Base-by-base conservation (phyloP, 1,140 invertebrate genomes). In the Drosophila obscura region DNA sequence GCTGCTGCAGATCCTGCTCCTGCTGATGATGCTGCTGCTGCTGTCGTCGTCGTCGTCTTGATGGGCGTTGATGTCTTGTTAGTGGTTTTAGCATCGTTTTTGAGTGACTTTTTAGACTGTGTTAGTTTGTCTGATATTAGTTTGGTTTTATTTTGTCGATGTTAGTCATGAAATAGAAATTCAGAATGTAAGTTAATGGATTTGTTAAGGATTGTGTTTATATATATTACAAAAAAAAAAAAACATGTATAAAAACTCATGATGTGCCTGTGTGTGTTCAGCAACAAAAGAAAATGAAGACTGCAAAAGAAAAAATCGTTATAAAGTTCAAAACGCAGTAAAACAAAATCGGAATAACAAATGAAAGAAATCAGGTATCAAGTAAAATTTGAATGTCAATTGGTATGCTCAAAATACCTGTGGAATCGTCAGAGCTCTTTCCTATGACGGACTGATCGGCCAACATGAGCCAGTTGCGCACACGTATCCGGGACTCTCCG, bases 391-490 rank as follows among this genome's bases (percentile, higher is more conserved):
- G 0, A 46, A 51, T 43, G 45, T 39, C 35, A 39, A 39, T 19
- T 22, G 35, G 5, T 45, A 22, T 57, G 31, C 24, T 28, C 6
- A 28, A 78, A 89, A 80, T 88, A 88, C 84, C 84, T 89, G 85
- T 48, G 31, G 77, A 15, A 5, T 72, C 78, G 22, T 89, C 72
- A 13, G 67, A 51, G 24, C 56, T 68, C 45, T 85, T 90, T n/a
- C 56, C 77, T 8, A 91, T 84, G 22, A 91, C 80, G 39, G 90
- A 90, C 50, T 91, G 89, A 79, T 91, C 90, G 5, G 90, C 88
- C 69, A 91, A 46, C 90, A 91, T 91, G 11, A 91, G 59, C 90
- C 90, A 91, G 44, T 91, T 91, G 41, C 90, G 88, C 5, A 91
- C 90, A 8, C 90, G 77, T 13, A 91, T 91, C 24, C 90, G 69